Conservation (phyloP, 2,113 vertebrate species). For the Trichechus manatus region DNA sequence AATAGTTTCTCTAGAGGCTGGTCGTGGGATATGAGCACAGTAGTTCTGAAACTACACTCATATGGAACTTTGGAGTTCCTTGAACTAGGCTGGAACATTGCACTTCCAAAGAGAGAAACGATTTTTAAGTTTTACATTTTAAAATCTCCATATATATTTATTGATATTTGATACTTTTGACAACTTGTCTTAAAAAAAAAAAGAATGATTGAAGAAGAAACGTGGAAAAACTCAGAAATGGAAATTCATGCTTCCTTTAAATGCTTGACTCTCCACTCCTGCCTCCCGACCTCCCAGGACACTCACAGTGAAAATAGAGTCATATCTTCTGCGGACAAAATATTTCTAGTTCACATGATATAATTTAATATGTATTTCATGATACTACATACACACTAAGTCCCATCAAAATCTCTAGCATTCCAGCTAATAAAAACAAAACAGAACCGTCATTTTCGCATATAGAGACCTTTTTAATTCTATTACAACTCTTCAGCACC, state of each 20-base stretch:
- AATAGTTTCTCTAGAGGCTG: not conserved
- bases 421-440: not conserved
- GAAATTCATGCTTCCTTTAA: conserved; percentile 26
- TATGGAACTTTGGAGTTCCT: not conserved
- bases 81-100: not conserved
- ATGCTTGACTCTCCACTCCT: not conserved
- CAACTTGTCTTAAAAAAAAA: not conserved
- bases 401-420: not conserved
- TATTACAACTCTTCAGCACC: not conserved
- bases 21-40: not conserved
- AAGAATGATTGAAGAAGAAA: not conserved
- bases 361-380: conserved; percentile 33
- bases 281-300: not conserved
- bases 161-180: conserved; percentile 57
- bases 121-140: conserved; percentile 48
- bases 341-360: not conserved
- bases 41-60: not conserved
- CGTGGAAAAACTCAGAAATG: conserved; percentile 42
- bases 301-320: not conserved
- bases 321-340: conserved; percentile 37
- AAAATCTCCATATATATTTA: conserved; percentile 36
- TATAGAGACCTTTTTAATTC: not conserved
- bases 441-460: not conserved
- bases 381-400: not conserved
- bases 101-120: not conserved